Percentiles rank a stretch among this genome's conserved stretches.
These are phyloP conservation scores for Drosophila conformis DNA, from an alignment of 2,888 invertebrate species.

Conservation along the genomic window DNA sequence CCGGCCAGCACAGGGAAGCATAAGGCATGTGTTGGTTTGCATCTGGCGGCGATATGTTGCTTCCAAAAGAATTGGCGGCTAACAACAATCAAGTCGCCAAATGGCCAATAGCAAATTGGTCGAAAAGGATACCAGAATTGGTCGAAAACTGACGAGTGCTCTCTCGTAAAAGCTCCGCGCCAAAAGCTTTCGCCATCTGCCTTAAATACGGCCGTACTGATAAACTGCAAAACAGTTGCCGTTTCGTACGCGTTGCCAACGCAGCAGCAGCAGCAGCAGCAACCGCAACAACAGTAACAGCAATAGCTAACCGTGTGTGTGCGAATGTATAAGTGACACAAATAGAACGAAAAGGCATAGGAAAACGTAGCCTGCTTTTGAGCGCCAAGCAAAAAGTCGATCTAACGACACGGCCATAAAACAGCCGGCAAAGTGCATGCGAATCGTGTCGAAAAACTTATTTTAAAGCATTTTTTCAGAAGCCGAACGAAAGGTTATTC, in stretches of 20 bases:
- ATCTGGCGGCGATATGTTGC: conserved; percentile 55
- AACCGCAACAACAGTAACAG: not conserved
- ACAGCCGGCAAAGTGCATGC: conserved; percentile 48
- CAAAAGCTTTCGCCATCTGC: conserved; percentile 57
- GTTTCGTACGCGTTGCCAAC: conserved; percentile 68
- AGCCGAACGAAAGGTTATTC: not conserved
- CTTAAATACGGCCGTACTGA: conserved; percentile 65
- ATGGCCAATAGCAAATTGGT: conserved; percentile 64
- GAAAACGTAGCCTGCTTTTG: conserved; percentile 41
- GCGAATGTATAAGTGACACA: not conserved
- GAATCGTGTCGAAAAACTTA: conserved; percentile 12
- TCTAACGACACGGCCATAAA: conserved; percentile 14
- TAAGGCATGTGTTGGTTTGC: conserved; percentile 35
- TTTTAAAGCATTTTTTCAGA: conserved; percentile 24
- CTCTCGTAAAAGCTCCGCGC: conserved; percentile 53
- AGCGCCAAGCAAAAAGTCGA: conserved; percentile 46
- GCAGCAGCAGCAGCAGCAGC: conserved; percentile 29
- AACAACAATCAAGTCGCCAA: conserved; percentile 40
- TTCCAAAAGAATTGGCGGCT: conserved; percentile 71
- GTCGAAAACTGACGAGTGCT: conserved; percentile 42
- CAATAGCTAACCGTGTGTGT: conserved; percentile 17
- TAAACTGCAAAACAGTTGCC: conserved; percentile 69
- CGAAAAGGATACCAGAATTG: conserved; percentile 53
- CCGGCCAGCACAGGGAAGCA: conserved; percentile 22
- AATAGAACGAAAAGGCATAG: conserved; percentile 22